phyloP scores from a whole-genome alignment of 30 jellyfish, hydroid and myxozoan genomes.

The Pseudorhiza aurosa region DNA sequence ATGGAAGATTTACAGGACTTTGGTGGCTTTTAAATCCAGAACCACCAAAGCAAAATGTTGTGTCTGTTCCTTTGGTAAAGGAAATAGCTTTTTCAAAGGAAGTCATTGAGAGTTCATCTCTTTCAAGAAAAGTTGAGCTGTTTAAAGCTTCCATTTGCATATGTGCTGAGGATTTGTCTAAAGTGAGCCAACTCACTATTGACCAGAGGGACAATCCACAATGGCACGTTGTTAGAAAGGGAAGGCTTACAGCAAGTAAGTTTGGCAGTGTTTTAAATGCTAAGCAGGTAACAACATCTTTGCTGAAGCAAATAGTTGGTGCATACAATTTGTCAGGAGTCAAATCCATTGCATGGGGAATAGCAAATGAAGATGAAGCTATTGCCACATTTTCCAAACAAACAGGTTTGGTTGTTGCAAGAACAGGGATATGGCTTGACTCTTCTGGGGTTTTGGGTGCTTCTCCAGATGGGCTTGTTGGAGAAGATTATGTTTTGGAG shows the following conservation, averaged over 20 bases:
- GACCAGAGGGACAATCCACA: too few species aligned
- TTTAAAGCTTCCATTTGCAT: too few species aligned
- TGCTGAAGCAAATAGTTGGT: constrained; percentile 2
- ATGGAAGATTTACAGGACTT: too few species aligned
- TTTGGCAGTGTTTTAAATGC: constrained; percentile 24
- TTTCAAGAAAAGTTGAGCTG: too few species aligned
- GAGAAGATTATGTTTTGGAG: constrained; percentile 7
- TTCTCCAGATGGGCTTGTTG: constrained; percentile 32
- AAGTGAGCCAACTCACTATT: too few species aligned
- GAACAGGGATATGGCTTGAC: constrained; percentile 22
- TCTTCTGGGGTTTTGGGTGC: constrained; percentile 23
- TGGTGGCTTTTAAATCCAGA: too few species aligned
- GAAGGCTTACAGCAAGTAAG: constrained; percentile 49
- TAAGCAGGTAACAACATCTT: constrained; percentile 36
- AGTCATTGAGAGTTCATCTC: too few species aligned
- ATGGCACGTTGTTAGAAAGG: too few species aligned
- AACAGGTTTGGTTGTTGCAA: background rate
- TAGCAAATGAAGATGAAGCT: constrained; percentile 43
- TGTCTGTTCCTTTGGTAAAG: too few species aligned
- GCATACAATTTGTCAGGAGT: constrained; percentile 24
- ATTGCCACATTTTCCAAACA: constrained; percentile 17
- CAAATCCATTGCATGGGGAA: constrained; percentile 46
- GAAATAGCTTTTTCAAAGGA: too few species aligned
- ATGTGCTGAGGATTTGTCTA: too few species aligned
- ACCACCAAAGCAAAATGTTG: too few species aligned